Percentiles rank a stretch among this genome's conserved stretches.
Evolutionary conservation across 1,140 invertebrate species (phyloP).

Genomic region (Drosophila funebris): DNA sequence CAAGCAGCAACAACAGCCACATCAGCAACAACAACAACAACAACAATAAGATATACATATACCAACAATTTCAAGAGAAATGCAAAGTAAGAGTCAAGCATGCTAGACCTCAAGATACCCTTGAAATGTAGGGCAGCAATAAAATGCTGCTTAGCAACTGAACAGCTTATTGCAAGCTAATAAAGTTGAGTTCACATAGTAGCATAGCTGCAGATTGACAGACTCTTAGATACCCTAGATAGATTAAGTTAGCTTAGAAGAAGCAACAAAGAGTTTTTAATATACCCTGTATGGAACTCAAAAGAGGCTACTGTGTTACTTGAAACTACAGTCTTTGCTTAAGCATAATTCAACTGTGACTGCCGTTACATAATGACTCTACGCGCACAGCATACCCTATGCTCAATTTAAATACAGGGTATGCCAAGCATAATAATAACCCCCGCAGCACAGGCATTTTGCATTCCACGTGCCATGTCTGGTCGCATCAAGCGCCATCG

Average conservation of each 20-base stretch:
- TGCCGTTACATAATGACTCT: too few relatives aligned
- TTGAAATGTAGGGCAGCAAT: neutral
- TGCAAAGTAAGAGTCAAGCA: neutral
- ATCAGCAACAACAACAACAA: constrained; percentile 45
- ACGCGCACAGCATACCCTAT: neutral
- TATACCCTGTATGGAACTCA: too few relatives aligned
- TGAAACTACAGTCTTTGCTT: too few relatives aligned
- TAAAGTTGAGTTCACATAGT: too few relatives aligned
- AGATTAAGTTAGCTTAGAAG: too few relatives aligned
- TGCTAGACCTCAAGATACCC: neutral
- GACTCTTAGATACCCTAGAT: too few relatives aligned
- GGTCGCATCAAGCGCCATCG: neutral
- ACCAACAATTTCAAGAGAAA: constrained; percentile 46
- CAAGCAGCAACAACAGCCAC: constrained; percentile 38
- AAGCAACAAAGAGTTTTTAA: too few relatives aligned
- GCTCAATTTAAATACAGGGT: neutral
- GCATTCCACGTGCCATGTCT: constrained; percentile 26
- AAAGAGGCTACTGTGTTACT: too few relatives aligned
- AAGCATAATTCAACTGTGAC: too few relatives aligned
- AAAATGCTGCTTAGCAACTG: neutral
- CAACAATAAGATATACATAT: constrained; percentile 35
- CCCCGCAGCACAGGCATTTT: constrained; percentile 37
- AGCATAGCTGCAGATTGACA: too few relatives aligned
- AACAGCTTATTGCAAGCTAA: neutral
- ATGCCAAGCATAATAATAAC: constrained; percentile 39